Percentiles rank a stretch among this genome's conserved stretches.
These are phyloP conservation scores for Tinamus guttatus DNA, from an alignment of 2,113 vertebrate species.

Conservation along the genomic window DNA sequence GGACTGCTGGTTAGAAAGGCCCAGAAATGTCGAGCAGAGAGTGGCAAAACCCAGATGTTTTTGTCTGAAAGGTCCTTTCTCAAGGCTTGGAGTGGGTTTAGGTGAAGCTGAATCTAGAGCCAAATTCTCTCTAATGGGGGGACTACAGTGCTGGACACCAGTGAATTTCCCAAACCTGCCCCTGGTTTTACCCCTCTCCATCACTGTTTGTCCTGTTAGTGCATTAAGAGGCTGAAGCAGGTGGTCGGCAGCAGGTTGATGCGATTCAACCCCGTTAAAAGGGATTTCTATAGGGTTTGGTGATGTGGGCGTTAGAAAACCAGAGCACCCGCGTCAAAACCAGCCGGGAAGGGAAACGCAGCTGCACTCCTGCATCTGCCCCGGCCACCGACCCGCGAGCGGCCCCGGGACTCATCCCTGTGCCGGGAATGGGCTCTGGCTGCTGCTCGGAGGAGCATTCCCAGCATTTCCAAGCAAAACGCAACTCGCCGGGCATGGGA, in stretches of 20 bases:
- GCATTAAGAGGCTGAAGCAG: neutral
- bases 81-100: neutral
- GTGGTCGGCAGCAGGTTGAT: neutral
- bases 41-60: conserved; percentile 26
- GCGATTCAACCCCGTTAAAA: neutral
- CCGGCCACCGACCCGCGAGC: neutral
- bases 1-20: conserved; percentile 9
- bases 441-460: neutral
- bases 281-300: neutral
- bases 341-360: neutral
- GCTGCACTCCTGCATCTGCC: neutral
- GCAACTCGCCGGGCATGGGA: neutral
- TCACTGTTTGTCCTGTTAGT: neutral
- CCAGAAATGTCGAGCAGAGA: neutral
- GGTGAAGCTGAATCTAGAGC: neutral
- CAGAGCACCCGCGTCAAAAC: neutral
- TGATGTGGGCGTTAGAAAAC: neutral
- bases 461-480: neutral
- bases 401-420: neutral
- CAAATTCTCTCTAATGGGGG: neutral
- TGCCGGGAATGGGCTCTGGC: neutral
- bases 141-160: neutral
- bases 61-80: neutral
- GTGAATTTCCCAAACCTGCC: neutral
- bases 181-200: conserved; percentile 33